phyloP scores from a whole-genome alignment of 1,140 invertebrate genomes.

The Alviniconcha marisindica region DNA sequence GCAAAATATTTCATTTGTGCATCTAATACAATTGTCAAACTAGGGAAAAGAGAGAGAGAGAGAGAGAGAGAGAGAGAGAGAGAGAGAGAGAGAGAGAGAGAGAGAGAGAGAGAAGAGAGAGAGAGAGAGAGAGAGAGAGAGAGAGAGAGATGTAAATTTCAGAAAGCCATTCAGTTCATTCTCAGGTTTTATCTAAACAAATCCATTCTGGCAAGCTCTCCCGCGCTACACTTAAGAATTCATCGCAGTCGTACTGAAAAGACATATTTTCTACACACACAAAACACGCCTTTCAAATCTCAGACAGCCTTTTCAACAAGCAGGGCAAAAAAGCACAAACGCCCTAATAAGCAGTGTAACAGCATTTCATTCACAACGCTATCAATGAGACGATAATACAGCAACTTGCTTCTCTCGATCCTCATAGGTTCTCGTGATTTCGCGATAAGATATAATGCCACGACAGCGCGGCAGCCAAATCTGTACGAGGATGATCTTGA shows the following conservation, averaged over 20 bases:
- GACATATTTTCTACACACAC: too few species aligned
- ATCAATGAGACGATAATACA: conserved; percentile 27
- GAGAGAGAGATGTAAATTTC: neutral
- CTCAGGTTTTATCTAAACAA: too few species aligned
- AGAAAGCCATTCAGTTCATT: too few species aligned
- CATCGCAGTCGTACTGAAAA: too few species aligned
- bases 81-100: conserved; percentile 3
- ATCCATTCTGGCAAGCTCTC: neutral
- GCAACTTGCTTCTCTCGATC: too few species aligned
- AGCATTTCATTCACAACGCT: conserved; percentile 10
- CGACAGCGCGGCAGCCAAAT: too few species aligned
- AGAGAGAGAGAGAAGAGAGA: neutral
- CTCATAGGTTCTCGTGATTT: too few species aligned
- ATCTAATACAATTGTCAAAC: too few species aligned
- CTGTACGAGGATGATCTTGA: too few species aligned
- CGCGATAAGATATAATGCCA: too few species aligned
- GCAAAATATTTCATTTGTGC: too few species aligned
- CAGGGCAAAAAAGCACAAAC: neutral
- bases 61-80: neutral
- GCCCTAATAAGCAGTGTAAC: conserved; percentile 20
- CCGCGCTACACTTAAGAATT: too few species aligned
- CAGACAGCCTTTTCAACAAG: neutral
- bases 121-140: neutral
- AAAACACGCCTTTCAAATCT: neutral
- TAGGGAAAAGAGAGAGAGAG: neutral